phyloP scores from a whole-genome alignment of 2,888 invertebrate species.

The Dolichomitus sp. region DNA sequence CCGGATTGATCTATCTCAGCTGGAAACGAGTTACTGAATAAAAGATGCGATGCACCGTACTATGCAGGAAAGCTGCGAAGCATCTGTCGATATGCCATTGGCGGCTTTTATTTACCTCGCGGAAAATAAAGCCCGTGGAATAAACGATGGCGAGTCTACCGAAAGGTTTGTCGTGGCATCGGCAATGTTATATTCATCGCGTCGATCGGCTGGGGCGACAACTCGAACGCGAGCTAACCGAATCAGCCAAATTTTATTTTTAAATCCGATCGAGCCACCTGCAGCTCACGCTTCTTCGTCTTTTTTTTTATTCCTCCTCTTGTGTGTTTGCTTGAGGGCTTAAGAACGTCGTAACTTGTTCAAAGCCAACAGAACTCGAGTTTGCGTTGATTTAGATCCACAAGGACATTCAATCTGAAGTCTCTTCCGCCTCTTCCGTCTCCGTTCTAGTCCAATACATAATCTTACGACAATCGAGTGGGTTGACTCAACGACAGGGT shows the following conservation, averaged over 20 bases:
- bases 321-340: neutral
- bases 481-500: constrained; percentile 26
- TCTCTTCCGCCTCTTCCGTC: constrained; percentile 10
- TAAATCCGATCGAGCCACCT: constrained; percentile 42
- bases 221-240: constrained; percentile 22
- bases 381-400: constrained; percentile 7
- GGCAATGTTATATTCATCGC: constrained; percentile 47
- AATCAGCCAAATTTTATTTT: constrained; percentile 51
- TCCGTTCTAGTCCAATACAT: neutral
- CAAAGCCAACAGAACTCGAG: neutral
- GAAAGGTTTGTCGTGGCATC: neutral
- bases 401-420: neutral
- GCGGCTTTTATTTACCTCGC: neutral
- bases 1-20: constrained; percentile 38
- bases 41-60: constrained; percentile 28
- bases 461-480: constrained; percentile 43
- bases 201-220: neutral
- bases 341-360: neutral
- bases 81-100: constrained; percentile 9
- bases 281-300: constrained; percentile 9
- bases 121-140: neutral
- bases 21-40: constrained; percentile 27
- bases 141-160: neutral
- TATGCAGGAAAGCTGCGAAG: constrained; percentile 1
- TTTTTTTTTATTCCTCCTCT: constrained; percentile 1